Evolutionary conservation across 2,888 invertebrate species (phyloP).

Genomic region (Nomada fucata): DNA sequence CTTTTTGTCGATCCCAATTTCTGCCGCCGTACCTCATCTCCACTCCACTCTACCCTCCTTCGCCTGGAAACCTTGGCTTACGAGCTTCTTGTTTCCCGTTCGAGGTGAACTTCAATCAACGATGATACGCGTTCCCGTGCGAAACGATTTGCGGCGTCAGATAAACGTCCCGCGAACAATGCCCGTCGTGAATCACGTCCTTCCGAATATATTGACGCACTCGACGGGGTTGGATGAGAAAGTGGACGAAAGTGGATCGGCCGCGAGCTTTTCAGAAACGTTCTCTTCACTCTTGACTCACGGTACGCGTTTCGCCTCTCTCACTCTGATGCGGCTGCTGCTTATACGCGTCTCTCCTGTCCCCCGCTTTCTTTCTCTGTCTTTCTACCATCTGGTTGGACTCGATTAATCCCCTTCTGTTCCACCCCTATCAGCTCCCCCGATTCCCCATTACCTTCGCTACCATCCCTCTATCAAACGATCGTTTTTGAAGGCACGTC

Average conservation of each 20-base stretch:
- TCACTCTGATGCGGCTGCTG: slow-evolving; percentile 13
- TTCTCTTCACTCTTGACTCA: slow-evolving; percentile 38
- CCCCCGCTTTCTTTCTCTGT: background rate
- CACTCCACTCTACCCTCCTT: background rate
- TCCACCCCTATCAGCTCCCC: background rate
- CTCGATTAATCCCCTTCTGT: slow-evolving; percentile 58
- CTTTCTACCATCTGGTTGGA: slow-evolving; percentile 17
- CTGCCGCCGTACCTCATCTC: background rate
- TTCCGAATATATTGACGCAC: slow-evolving; percentile 66
- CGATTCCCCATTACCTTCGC: too few species aligned
- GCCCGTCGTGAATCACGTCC: slow-evolving; percentile 66
- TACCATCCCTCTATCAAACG: slow-evolving; percentile 5
- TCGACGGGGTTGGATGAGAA: slow-evolving; percentile 64
- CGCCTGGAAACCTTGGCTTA: background rate
- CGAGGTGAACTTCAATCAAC: slow-evolving; percentile 58
- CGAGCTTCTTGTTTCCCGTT: slow-evolving; percentile 10
- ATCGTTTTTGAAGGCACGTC: slow-evolving; percentile 65
- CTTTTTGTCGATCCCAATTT: background rate
- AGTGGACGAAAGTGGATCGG: slow-evolving; percentile 69
- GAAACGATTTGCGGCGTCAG: slow-evolving; percentile 63
- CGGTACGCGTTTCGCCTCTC: slow-evolving; percentile 48
- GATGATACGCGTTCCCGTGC: slow-evolving; percentile 53
- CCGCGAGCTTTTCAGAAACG: slow-evolving; percentile 59
- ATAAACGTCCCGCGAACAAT: slow-evolving; percentile 69
- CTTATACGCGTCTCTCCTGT: slow-evolving; percentile 42